Percentiles rank a stretch among this genome's conserved stretches.
Evolutionary conservation across 2,888 invertebrate genomes (phyloP).

Genomic region (Volucella bombylans): DNA sequence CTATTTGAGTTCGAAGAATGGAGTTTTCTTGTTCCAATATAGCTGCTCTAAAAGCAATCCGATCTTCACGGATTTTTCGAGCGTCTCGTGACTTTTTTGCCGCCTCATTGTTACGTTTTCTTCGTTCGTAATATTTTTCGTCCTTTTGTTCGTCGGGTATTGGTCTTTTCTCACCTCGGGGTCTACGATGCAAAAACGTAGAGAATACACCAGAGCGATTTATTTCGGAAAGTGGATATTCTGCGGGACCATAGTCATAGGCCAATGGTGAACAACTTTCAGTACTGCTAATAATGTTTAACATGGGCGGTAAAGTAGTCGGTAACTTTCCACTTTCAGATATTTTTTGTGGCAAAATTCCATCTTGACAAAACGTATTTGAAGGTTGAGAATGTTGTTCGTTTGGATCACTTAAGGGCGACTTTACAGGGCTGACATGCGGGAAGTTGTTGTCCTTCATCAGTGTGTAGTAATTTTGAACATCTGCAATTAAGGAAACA

Average conservation of each 20-base stretch:
- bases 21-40: conserved; percentile 94
- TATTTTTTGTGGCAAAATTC: conserved; percentile 60
- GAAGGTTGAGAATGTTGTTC: conserved; percentile 61
- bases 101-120: conserved; percentile 94
- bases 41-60: conserved; percentile 93
- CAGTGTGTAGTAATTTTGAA: conserved; percentile 76
- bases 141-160: conserved; percentile 94
- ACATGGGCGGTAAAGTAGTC: conserved; percentile 58
- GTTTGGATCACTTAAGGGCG: conserved; percentile 47
- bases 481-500: conserved; percentile 74
- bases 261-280: conserved; percentile 55
- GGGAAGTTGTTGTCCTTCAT: conserved; percentile 74
- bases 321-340: conserved; percentile 51
- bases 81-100: conserved; percentile 96
- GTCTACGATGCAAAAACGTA: conserved; percentile 83
- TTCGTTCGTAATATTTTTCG: conserved; percentile 93
- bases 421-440: conserved; percentile 49
- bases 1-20: conserved; percentile 90
- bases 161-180: conserved; percentile 91
- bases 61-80: conserved; percentile 92
- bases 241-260: conserved; percentile 72
- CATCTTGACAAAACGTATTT: conserved; percentile 63
- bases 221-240: conserved; percentile 80
- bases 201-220: conserved; percentile 79
- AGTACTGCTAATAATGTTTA: conserved; percentile 59